Evolutionary conservation across 2,797 vertebrate genomes (phyloP).

Genomic region (Coregonus sp.): DNA sequence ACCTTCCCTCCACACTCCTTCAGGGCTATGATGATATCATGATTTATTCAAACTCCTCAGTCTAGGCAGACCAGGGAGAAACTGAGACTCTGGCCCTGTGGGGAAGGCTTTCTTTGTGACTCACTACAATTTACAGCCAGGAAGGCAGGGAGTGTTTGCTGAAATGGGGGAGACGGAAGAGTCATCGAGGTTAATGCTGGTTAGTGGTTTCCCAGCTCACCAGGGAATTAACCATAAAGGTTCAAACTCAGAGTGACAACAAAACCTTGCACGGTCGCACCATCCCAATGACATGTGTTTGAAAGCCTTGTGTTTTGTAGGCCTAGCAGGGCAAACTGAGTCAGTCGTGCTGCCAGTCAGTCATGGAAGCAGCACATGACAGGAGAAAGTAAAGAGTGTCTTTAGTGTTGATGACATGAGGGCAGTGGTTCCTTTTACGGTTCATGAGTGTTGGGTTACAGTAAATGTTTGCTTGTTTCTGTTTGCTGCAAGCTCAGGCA

Average conservation of each 20-base stretch:
- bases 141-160: no score
- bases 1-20: neutral
- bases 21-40: slow-evolving; percentile 33
- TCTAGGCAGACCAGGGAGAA: slow-evolving; percentile 30
- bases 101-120: slow-evolving; percentile 10
- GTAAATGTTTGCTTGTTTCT: slow-evolving; percentile 31
- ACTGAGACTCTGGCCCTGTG: slow-evolving; percentile 2
- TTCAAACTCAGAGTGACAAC: neutral
- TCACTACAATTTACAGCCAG: neutral
- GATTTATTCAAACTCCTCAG: slow-evolving; percentile 27
- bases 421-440: slow-evolving; percentile 41
- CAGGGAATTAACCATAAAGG: neutral
- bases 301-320: neutral
- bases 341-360: neutral
- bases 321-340: neutral
- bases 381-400: neutral
- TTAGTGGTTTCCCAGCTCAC: neutral
- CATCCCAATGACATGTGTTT: neutral
- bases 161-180: neutral
- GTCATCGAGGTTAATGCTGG: neutral
- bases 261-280: neutral
- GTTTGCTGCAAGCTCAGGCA: slow-evolving; percentile 12
- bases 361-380: neutral
- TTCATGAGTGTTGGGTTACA: slow-evolving; percentile 42
- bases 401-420: slow-evolving; percentile 49